Evolutionary conservation across 2,797 vertebrate species (phyloP).

Genomic region (Erethizon dorsatum): DNA sequence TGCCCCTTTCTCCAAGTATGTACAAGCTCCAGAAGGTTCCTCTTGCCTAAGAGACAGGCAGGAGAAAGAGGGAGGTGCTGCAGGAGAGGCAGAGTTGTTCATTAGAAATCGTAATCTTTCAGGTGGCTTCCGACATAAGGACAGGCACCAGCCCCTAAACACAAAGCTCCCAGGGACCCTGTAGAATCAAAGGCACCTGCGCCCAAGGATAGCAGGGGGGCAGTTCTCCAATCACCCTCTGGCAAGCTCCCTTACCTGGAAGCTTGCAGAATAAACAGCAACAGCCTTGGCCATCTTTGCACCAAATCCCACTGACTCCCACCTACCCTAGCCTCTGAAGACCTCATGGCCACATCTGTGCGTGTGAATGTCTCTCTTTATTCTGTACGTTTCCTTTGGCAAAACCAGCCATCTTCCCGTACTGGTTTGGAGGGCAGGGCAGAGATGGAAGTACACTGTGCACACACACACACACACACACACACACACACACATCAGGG

Average conservation of each 20-base stretch:
- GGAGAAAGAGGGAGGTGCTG: slow-evolving; percentile 60
- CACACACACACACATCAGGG: neutral
- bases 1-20: neutral
- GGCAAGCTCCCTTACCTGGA: neutral
- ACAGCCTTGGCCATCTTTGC: neutral
- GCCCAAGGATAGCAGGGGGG: neutral
- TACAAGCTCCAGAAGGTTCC: neutral
- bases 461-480: neutral
- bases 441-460: slow-evolving; percentile 22
- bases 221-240: slow-evolving; percentile 23
- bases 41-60: neutral
- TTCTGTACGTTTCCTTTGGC: slow-evolving; percentile 72
- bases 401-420: slow-evolving; percentile 45
- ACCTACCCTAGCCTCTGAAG: neutral
- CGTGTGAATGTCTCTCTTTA: slow-evolving; percentile 48
- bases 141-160: slow-evolving; percentile 50
- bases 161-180: slow-evolving; percentile 48
- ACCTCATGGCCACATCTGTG: slow-evolving; percentile 43
- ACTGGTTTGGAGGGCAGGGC: slow-evolving; percentile 66
- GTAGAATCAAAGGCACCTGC: slow-evolving; percentile 34
- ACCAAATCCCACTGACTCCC: too few species aligned
- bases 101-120: slow-evolving; percentile 64
- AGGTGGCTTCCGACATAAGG: slow-evolving; percentile 68
- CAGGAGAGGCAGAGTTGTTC: slow-evolving; percentile 62
- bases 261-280: slow-evolving; percentile 3